Evolutionary conservation across 1,140 invertebrate genomes (phyloP).

Genomic region (Pseudomyrmex dendroicus): DNA sequence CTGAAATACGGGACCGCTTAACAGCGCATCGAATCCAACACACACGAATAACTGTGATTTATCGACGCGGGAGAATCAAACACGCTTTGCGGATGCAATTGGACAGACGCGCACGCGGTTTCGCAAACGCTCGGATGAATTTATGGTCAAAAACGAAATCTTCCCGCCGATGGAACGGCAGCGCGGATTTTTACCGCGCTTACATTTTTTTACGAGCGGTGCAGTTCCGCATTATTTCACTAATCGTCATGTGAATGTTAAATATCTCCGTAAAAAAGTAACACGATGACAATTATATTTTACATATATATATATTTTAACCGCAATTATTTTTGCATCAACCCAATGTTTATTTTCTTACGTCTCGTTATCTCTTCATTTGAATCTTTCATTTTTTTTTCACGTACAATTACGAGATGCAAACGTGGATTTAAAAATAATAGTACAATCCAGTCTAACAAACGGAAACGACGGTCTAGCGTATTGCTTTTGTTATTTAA

Average conservation of each 20-base stretch:
- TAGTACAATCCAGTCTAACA: neutral
- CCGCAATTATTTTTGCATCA: too few relatives aligned
- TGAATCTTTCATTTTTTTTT: neutral
- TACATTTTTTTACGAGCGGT: constrained; percentile 10
- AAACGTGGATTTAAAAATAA: neutral
- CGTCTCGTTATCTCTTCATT: neutral
- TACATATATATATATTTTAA: neutral
- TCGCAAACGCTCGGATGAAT: constrained; percentile 32
- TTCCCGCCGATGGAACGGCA: constrained; percentile 11
- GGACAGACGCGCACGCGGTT: constrained; percentile 29
- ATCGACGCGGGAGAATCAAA: constrained; percentile 48
- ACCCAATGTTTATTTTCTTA: too few relatives aligned
- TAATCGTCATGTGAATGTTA: neutral
- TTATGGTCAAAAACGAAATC: constrained; percentile 41
- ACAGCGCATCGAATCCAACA: constrained; percentile 41
- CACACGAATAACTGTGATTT: constrained; percentile 53
- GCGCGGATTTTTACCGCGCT: neutral
- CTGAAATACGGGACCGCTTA: constrained; percentile 54
- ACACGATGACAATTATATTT: neutral
- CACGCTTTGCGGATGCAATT: constrained; percentile 21
- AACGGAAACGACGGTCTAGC: neutral
- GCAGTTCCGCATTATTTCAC: constrained; percentile 4
- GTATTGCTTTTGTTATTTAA: neutral
- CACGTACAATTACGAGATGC: neutral
- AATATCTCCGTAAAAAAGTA: too few relatives aligned